Evolutionary conservation across 2,797 vertebrate genomes (phyloP).

Genomic region (Sebastes matsubarae): DNA sequence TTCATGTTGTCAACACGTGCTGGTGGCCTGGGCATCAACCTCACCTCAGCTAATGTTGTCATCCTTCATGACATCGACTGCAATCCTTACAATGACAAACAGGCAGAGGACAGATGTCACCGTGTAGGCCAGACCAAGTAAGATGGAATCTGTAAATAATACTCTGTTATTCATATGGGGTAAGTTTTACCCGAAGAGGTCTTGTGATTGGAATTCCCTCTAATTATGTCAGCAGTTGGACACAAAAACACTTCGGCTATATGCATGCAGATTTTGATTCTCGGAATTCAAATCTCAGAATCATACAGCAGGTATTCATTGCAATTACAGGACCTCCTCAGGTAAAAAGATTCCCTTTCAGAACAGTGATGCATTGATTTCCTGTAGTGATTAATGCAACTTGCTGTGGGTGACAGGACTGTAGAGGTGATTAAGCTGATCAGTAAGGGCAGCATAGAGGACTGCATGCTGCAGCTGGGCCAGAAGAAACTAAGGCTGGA

Average conservation of each 20-base stretch:
- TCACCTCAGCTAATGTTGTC: constrained; percentile 95
- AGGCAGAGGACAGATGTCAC: constrained; percentile 97
- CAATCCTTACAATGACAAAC: constrained; percentile 98
- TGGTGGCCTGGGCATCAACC: constrained; percentile 95
- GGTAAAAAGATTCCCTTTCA: background rate
- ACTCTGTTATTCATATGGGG: background rate
- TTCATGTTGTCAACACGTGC: constrained; percentile 97
- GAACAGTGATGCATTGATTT: background rate
- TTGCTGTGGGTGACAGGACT: constrained; percentile 63
- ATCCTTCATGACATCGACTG: constrained; percentile 97
- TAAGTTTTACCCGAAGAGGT: background rate
- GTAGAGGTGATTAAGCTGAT: constrained; percentile 92
- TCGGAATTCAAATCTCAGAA: background rate
- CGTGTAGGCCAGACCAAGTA: constrained; percentile 95
- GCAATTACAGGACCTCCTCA: background rate
- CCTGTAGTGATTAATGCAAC: background rate
- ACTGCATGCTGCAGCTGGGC: constrained; percentile 91
- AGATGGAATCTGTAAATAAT: constrained; percentile 18
- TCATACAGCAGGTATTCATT: background rate
- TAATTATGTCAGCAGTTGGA: background rate
- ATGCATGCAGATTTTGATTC: background rate
- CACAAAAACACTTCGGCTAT: background rate
- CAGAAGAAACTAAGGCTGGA: constrained; percentile 95
- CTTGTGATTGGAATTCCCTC: background rate
- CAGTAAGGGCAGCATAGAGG: constrained; percentile 93